phyloP scores from a whole-genome alignment of 2,797 vertebrate genomes.

The Thamnophis elegans region DNA sequence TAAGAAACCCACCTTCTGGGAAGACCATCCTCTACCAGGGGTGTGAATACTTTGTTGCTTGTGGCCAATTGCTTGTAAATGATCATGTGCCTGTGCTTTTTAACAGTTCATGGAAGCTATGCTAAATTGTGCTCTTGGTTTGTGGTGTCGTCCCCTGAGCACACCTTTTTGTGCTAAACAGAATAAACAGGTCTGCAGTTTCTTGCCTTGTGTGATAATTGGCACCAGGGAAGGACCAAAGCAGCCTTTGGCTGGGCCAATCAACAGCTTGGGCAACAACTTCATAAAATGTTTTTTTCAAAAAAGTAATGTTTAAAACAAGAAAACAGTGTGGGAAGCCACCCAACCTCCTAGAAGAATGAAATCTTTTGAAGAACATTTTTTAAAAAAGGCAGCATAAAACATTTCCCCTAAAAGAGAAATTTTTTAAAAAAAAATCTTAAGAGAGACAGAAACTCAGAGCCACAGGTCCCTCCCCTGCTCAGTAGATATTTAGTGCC shows the following conservation, averaged over 20 bases:
- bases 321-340: not conserved
- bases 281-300: not conserved
- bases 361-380: too few species aligned
- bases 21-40: not conserved
- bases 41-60: not conserved
- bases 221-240: not conserved
- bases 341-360: too few species aligned
- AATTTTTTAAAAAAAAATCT: too few species aligned
- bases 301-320: not conserved
- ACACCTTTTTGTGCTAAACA: not conserved
- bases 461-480: rapidly evolving
- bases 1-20: not conserved
- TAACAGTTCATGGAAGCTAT: not conserved
- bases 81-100: not conserved
- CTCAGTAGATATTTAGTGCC: too few species aligned
- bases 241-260: not conserved
- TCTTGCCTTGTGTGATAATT: not conserved
- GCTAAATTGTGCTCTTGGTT: not conserved
- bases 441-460: too few species aligned
- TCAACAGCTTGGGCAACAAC: not conserved
- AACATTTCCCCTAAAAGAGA: too few species aligned
- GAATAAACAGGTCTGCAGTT: not conserved
- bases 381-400: too few species aligned
- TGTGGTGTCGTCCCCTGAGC: not conserved
- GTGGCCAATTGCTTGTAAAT: not conserved